Evolutionary conservation across 2,888 invertebrate genomes (phyloP).

Genomic region (Acleris emargana): DNA sequence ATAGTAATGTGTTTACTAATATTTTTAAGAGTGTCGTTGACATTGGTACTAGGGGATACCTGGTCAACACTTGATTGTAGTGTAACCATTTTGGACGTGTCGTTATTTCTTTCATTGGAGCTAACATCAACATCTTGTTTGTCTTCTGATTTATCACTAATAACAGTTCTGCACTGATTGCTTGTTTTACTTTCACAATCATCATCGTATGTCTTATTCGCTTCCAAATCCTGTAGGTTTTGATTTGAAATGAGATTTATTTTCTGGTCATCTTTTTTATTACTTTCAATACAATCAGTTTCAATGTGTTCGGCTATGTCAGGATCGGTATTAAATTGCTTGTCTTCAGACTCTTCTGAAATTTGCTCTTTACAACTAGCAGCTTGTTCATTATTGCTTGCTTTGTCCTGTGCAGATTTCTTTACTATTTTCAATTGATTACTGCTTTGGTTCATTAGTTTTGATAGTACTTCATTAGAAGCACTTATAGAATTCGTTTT

Average conservation of each 20-base stretch:
- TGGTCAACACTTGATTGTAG: not conserved
- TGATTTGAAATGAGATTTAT: not conserved
- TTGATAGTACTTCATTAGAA: conserved; percentile 66
- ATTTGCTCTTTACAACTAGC: conserved; percentile 36
- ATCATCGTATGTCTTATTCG: not conserved
- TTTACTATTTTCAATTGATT: conserved; percentile 74
- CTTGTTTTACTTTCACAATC: not conserved
- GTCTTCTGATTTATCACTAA: conserved; percentile 14
- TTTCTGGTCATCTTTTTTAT: not conserved
- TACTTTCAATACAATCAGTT: conserved; percentile 28
- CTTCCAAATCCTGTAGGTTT: not conserved
- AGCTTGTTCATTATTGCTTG: conserved; percentile 39
- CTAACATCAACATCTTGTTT: conserved; percentile 8
- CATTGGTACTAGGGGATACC: conserved; percentile 33
- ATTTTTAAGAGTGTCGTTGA: conserved; percentile 59
- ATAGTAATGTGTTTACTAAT: conserved; percentile 63
- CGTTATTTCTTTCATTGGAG: conserved; percentile 5
- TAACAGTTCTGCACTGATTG: not conserved
- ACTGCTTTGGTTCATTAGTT: conserved; percentile 69
- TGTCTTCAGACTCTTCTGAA: conserved; percentile 14
- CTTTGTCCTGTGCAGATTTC: conserved; percentile 48
- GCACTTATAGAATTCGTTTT: conserved; percentile 47
- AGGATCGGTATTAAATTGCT: conserved; percentile 3
- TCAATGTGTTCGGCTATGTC: not conserved
- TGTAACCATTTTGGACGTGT: not conserved